Evolutionary conservation across 2,888 invertebrate species (phyloP).

Genomic region (Lithophane socia): DNA sequence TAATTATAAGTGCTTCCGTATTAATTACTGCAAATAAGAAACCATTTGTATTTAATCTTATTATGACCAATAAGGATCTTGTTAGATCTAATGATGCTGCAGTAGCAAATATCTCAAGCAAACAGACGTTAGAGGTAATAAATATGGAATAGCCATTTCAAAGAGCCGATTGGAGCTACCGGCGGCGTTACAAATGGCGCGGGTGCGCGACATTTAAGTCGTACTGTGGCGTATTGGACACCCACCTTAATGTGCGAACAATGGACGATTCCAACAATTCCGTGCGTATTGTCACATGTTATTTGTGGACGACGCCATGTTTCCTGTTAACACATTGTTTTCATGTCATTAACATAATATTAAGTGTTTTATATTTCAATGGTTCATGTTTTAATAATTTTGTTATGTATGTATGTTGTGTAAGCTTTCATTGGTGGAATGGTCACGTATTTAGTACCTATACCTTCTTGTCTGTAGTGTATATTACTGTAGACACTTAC

Average conservation of each 20-base stretch:
- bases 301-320: constrained; percentile 50
- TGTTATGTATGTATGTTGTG: constrained; percentile 15
- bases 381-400: constrained; percentile 39
- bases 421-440: not conserved
- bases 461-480: not conserved
- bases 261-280: constrained; percentile 59
- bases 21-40: constrained; percentile 29
- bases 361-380: constrained; percentile 43
- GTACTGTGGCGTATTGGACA: constrained; percentile 45
- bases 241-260: constrained; percentile 58
- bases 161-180: constrained; percentile 45
- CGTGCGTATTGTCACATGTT: constrained; percentile 59
- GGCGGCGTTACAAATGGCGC: constrained; percentile 43
- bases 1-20: constrained; percentile 27
- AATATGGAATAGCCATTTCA: constrained; percentile 41
- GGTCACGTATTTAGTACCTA: constrained; percentile 17
- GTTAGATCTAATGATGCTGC: constrained; percentile 26
- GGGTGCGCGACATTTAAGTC: constrained; percentile 35
- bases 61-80: constrained; percentile 38
- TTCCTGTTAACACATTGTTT: constrained; percentile 66
- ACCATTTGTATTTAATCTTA: constrained; percentile 21
- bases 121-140: constrained; percentile 45
- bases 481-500: not conserved
- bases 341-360: constrained; percentile 59
- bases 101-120: constrained; percentile 27